Evolutionary conservation across 2,797 vertebrate species (phyloP).

Genomic region (Manis crassicaudata): DNA sequence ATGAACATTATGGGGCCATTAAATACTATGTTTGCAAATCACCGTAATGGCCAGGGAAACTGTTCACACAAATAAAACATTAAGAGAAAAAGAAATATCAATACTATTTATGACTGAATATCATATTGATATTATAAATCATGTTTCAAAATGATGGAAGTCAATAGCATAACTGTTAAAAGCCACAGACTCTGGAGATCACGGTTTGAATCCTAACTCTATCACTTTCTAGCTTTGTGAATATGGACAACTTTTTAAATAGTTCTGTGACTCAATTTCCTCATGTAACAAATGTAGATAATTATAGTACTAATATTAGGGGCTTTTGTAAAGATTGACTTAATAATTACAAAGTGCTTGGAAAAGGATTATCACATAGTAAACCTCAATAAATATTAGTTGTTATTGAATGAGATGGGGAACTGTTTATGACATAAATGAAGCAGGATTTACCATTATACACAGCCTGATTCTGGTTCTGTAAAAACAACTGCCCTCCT

Average conservation of each 20-base stretch:
- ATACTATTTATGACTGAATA: not conserved
- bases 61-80: not conserved
- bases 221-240: not conserved
- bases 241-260: not conserved
- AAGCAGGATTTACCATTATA: constrained; percentile 16
- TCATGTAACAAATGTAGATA: not conserved
- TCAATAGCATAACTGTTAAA: not conserved
- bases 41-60: not conserved
- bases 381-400: not conserved
- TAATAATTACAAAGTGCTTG: not conserved
- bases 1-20: not conserved
- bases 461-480: not conserved
- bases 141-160: not conserved
- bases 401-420: not conserved
- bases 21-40: not conserved
- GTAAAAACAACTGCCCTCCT: not conserved
- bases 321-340: not conserved
- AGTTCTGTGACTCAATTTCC: constrained; percentile 19
- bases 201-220: not conserved
- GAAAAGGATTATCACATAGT: not conserved
- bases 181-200: not conserved
- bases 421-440: not conserved
- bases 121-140: not conserved
- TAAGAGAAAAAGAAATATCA: not conserved
- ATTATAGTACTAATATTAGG: not conserved